Evolutionary conservation across 2,113 vertebrate genomes (phyloP).

Genomic region (Myxocyprinus asiaticus): DNA sequence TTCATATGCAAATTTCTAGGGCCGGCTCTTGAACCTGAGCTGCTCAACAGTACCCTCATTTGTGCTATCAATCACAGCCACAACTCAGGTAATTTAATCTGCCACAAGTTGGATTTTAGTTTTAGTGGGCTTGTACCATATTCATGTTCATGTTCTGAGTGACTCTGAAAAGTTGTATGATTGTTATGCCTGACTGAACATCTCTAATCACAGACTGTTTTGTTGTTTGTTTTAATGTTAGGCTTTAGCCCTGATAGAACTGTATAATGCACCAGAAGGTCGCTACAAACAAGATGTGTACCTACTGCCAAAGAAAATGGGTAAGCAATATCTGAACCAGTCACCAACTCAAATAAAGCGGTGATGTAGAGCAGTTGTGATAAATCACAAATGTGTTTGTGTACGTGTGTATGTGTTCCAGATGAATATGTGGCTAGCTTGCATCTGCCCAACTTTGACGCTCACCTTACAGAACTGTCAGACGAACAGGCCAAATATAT

Average conservation of each 20-base stretch:
- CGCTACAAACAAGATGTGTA: constrained; percentile 98
- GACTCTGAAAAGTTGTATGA: background rate
- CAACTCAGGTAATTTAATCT: constrained; percentile 85
- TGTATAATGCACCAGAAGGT: constrained; percentile 95
- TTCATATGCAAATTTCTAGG: constrained; percentile 70
- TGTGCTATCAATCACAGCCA: constrained; percentile 97
- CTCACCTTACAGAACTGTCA: constrained; percentile 92
- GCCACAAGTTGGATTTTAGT: too few species aligned
- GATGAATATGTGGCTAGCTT: constrained; percentile 97
- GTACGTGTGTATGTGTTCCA: constrained; percentile 59
- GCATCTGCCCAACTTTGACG: constrained; percentile 94
- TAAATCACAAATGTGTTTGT: background rate
- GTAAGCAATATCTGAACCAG: constrained; percentile 68
- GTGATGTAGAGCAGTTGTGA: background rate
- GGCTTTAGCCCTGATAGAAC: constrained; percentile 94
- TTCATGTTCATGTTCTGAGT: background rate
- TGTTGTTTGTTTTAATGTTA: constrained; percentile 55
- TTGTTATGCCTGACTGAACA: constrained; percentile 27
- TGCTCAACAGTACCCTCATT: constrained; percentile 98
- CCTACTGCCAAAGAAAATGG: constrained; percentile 97
- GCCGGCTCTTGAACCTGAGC: constrained; percentile 95
- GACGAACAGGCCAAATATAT: constrained; percentile 97
- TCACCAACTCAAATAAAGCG: background rate
- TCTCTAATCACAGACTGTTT: constrained; percentile 2
- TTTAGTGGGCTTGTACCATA: too few species aligned